Evolutionary conservation across 1,140 invertebrate species (phyloP), one percentile per base, ranked within the genome.

Genomic region (Mycetomoellerius zeteki): DNA sequence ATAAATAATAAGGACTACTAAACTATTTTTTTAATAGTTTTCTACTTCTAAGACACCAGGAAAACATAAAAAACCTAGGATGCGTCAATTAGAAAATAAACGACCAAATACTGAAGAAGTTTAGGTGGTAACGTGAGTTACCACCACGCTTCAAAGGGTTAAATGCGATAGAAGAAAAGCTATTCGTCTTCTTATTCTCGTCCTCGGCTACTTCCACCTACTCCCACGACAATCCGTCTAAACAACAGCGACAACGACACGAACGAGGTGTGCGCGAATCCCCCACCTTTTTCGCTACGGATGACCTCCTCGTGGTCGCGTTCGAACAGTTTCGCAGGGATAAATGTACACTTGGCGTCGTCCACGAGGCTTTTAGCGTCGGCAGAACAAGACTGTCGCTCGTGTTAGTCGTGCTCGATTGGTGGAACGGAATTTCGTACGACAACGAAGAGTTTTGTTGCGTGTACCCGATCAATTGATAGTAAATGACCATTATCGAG

Each of bases 321-420:
- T 89, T 91, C 87, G 87, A 91, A 91, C 87, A 82, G 85, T 85
- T 86, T 89, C 81, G 85, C 60, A 91, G 85, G 90, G 87, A 91
- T 91, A 91, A 91, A 91, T 91, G 85, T 91, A 87, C 90, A 91
- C 88, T 91, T 91, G 90, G 76, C 58, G 75, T 77, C 75, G 80
- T 21, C 85, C 88, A 91, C 89, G 89, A 84, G 81, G 85, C 89
- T 91, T 89, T 91, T 91, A 91, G 72, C 64, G 72, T 75, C 90
- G 88, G 64, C 88, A 89, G 87, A 88, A 91, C 90, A 84, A 76
- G 67, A 90, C 89, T 12, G 50, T 52, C 47, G 60, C 76, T 81
- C 86, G 76, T 90, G 82, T 78, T 85, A 54, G 82, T 78, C 47
- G 82, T 78, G 82, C 73, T 85, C 21, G 73, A 85, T 78, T 58